phyloP scores from a whole-genome alignment of 1,140 invertebrate genomes.

The Nixonia krombeini region DNA sequence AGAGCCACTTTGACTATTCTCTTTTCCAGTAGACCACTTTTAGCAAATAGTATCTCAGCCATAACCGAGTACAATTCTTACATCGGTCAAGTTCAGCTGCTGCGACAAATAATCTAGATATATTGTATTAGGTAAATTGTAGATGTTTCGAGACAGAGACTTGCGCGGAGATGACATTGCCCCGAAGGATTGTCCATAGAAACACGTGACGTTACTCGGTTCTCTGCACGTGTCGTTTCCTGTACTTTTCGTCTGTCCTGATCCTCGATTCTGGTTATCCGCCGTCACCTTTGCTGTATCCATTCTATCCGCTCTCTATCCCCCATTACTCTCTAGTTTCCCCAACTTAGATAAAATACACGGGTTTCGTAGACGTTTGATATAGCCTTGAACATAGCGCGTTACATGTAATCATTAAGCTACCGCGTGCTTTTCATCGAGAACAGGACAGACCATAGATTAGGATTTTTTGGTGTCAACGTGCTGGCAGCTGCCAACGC shows the following conservation, averaged over 20 bases:
- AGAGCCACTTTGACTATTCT: constrained; percentile 45
- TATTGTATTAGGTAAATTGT: constrained; percentile 45
- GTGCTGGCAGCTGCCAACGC: constrained; percentile 25
- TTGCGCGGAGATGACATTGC: constrained; percentile 28
- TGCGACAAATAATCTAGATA: constrained; percentile 51
- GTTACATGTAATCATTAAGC: constrained; percentile 66
- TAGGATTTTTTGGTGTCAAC: constrained; percentile 23
- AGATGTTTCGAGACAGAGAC: constrained; percentile 47
- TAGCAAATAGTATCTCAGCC: constrained; percentile 37
- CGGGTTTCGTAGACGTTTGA: constrained; percentile 63
- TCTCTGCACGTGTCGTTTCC: constrained; percentile 7
- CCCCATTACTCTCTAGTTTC: constrained; percentile 36
- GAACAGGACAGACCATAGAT: constrained; percentile 47
- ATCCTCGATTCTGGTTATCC: constrained; percentile 4
- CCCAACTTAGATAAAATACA: constrained; percentile 51
- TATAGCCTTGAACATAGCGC: constrained; percentile 62
- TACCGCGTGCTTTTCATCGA: constrained; percentile 65
- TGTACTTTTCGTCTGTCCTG: constrained; percentile 11
- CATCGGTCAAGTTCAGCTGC: constrained; percentile 44
- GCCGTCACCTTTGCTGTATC: constrained; percentile 15
- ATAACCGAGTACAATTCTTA: constrained; percentile 35
- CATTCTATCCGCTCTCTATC: constrained; percentile 10
- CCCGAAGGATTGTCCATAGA: constrained; percentile 14
- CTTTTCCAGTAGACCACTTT: constrained; percentile 43
- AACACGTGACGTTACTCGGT: constrained; percentile 1